Percentiles rank a stretch among this genome's conserved stretches.
Conservation (phyloP, 2,113 vertebrate species). For the Camelus dromedarius region DNA sequence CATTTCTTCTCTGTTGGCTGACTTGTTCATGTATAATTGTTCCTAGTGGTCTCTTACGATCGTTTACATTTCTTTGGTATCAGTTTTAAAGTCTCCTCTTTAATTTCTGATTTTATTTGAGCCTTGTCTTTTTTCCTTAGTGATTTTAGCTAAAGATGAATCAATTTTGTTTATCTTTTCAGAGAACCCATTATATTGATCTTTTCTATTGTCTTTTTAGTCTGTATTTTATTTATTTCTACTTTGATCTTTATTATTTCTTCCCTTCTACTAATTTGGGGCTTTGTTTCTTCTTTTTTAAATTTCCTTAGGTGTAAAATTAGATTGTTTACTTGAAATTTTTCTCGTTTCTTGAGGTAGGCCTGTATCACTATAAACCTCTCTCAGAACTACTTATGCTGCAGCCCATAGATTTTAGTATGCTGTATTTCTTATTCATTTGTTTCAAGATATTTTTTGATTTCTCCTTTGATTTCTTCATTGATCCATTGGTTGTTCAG, state of each 20-base stretch:
- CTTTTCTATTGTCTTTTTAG: background rate
- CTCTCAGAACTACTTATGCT: background rate
- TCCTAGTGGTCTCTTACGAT: background rate
- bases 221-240: background rate
- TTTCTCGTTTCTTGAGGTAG: background rate
- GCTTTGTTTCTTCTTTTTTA: background rate
- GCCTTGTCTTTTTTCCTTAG: background rate
- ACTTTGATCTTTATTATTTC: background rate
- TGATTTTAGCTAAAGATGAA: background rate
- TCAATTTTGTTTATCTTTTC: background rate
- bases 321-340: background rate
- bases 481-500: background rate
- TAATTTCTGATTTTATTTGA: background rate
- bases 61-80: background rate
- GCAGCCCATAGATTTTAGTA: background rate
- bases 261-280: background rate
- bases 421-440: background rate
- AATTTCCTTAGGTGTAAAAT: background rate
- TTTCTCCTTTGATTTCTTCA: background rate
- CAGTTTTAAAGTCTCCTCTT: background rate
- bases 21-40: background rate
- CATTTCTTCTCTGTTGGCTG: background rate
- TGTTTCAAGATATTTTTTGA: background rate
- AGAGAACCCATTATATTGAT: background rate
- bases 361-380: background rate